phyloP scores from a whole-genome alignment of 2,797 vertebrate genomes.

The Chaunax sp. region DNA sequence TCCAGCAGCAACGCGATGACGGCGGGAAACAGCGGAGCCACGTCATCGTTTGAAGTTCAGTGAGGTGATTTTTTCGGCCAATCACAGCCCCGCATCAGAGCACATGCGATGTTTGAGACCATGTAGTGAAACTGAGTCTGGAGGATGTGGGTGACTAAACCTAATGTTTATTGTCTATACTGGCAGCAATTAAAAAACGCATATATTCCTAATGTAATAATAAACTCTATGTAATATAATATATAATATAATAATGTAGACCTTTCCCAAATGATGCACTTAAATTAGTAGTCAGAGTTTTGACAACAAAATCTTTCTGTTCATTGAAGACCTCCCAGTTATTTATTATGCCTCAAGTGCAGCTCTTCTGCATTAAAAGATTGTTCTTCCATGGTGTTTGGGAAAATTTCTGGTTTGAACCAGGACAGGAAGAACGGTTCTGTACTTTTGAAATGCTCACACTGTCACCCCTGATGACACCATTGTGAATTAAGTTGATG shows the following conservation, averaged over 20 bases:
- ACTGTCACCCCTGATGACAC: background rate
- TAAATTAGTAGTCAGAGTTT: background rate
- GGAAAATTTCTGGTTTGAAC: slow-evolving; percentile 12
- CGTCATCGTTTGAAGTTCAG: slow-evolving; percentile 59
- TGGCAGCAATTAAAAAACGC: too few relatives aligned
- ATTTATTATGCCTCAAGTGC: slow-evolving; percentile 7
- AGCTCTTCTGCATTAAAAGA: slow-evolving; percentile 9
- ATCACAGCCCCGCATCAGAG: slow-evolving; percentile 64
- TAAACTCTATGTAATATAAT: too few relatives aligned
- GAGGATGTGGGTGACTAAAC: slow-evolving; percentile 43
- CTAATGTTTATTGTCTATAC: too few relatives aligned
- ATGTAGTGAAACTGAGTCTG: background rate
- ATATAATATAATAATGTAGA: background rate
- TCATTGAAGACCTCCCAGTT: background rate
- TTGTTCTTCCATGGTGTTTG: slow-evolving; percentile 46
- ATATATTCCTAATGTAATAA: too few relatives aligned
- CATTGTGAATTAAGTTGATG: background rate
- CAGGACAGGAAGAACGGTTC: background rate
- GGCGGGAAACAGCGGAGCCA: slow-evolving; percentile 10
- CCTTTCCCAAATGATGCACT: too few relatives aligned
- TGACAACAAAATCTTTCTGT: too few relatives aligned
- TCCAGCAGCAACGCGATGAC: background rate
- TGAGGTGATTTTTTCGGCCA: slow-evolving; percentile 82
- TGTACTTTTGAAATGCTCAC: slow-evolving; percentile 2
- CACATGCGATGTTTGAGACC: slow-evolving; percentile 62